phyloP scores from a whole-genome alignment of 2,797 vertebrate species.

The Enteromius treurensis region DNA sequence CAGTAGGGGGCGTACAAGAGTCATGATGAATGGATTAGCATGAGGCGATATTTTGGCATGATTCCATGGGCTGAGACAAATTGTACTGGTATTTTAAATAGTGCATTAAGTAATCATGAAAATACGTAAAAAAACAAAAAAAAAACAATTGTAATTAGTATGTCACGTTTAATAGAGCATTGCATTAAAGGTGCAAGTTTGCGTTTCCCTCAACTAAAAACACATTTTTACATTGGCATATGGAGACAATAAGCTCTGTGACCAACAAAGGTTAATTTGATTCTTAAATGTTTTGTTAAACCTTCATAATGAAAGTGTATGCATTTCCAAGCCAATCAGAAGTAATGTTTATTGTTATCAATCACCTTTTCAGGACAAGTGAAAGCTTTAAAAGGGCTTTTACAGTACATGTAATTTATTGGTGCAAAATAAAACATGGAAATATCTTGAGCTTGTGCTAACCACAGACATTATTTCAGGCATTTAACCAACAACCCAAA shows the following conservation, averaged over 20 bases:
- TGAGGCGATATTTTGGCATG: background rate
- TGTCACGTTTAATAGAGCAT: background rate
- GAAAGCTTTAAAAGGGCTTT: background rate
- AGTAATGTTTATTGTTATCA: background rate
- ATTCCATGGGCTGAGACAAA: background rate
- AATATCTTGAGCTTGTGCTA: background rate
- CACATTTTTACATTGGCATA: background rate
- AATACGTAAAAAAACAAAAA: background rate
- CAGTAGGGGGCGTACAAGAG: constrained; percentile 47
- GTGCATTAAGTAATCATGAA: background rate
- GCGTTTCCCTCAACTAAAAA: background rate
- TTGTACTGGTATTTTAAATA: background rate
- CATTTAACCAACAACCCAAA: background rate
- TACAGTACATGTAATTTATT: background rate
- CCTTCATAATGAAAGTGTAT: background rate
- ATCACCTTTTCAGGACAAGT: background rate
- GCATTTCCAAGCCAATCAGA: background rate
- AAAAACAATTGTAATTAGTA: background rate
- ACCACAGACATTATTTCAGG: background rate
- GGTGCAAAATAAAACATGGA: background rate
- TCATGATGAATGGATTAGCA: background rate
- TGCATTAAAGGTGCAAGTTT: background rate
- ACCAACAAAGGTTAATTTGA: background rate
- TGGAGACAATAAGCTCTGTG: background rate
- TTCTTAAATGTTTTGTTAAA: background rate